Base-by-base conservation (phyloP, 1,140 invertebrate genomes). In the Drosophila insularis region DNA sequence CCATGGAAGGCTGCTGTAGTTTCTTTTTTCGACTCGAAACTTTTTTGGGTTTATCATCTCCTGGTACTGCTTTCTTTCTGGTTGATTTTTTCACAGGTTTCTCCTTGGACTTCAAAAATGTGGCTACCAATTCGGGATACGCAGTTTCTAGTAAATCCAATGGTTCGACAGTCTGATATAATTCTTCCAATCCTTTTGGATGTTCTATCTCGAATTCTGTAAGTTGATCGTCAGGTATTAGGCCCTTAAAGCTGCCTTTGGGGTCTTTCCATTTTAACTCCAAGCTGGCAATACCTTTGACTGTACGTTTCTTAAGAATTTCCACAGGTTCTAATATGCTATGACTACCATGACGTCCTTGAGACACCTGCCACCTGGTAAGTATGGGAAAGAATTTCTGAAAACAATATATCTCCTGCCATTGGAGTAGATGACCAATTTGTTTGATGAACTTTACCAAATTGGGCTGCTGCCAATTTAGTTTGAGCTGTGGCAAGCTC, bases 381-480 rank as follows among this genome's bases (percentile, higher is more conserved):
- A 96, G 84, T 11, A 98, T 85, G 0, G 96, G 95, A 62, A 97
- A 93, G 70, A 96, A 95, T 92, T 97, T 97, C 74, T 95, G 94
- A 66, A 96, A 94, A 43, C 95, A 93, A 86, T 97, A 97, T 21
- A 94, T 93, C 82, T 95, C 94, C n/a, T 95, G 93, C 96, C 96
- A 98, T 65, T 93, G 92, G 43, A 97, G 86, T 79, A 95, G 93
- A 62, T 92, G 92, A 0, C 92, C 92, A 90, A 96, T 94, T 78
- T 96, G 94, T 89, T 94, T 94, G 94, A 96, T 92, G 92, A 96
- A 96, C 84, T 95, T 93, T 32, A 93, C 92, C 37, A 96, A 80
- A 92, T 95, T 93, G 1, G 96, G 96, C 80, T 94, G 93, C 27
- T 92, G 93, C 95, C 95, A 95, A 63, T 92, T 91, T 10, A 95